Base-by-base conservation (phyloP, 2,797 vertebrate species). In the Xiphophorus birchmanni region DNA sequence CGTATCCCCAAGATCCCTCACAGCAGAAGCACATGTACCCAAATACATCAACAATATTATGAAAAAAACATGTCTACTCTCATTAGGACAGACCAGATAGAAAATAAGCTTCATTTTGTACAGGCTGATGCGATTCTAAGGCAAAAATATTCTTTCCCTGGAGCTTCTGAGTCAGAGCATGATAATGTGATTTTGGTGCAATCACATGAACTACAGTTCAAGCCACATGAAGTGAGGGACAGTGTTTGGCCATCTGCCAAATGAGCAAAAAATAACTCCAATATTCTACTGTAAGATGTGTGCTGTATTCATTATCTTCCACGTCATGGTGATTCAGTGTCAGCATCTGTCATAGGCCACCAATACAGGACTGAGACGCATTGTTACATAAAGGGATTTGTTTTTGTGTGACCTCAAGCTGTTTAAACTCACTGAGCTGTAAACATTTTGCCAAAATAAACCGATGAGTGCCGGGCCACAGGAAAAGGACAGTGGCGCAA, bases 141-240 rank as follows among this genome's bases (percentile, higher is more conserved):
- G 80, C 84, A 82, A 85, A 72, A 77, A 35, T 29, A 60, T n/a
- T 83, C 79, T 83, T 88, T 87, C 84, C 84, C 77, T 83, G 78
- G 80, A 21, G 47, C 86, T 82, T 18, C 87, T 79, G 82, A 91
- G 87, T 82, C 80, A 58, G 84, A 87, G 89, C 90, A 90, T 91
- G 86, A 81, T 91, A 91, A 94, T 92, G 82, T 78, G 78, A 90
- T 91, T 88, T 84, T 80, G 85, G 82, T 83, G 84, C 80, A 80
- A 85, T 75, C 44, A 32, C 63, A n/a, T 82, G 78, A 89, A 79
- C 81, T 54, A 47, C 76, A 87, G 65, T 80, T 78, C 48, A 72
- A 82, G 83, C 80, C 83, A 80, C 44, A 83, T 35, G 81, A 78
- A 85, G 77, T 78, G 82, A 81, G 81, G 82, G 80, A 84, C 65